Percentiles rank a stretch among this genome's conserved stretches.
These are phyloP conservation scores for Caenorhabditis virilis DNA, from an alignment of 2,888 invertebrate genomes.

Conservation along the genomic window DNA sequence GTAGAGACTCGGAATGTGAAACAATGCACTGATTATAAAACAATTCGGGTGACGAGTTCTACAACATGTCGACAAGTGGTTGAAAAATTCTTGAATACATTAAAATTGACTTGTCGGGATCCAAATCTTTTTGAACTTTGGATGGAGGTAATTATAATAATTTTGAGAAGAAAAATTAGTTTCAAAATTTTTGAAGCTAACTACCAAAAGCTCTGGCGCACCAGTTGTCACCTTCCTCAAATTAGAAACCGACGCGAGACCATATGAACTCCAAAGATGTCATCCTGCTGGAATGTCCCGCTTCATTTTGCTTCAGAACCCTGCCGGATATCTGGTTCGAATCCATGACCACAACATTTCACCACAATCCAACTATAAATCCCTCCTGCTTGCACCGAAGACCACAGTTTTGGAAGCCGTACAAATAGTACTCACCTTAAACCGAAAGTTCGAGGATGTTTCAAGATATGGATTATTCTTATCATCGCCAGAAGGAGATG, in stretches of 20 bases:
- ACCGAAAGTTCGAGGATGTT: conserved; percentile 39
- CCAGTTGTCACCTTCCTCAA: conserved; percentile 36
- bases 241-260: conserved; percentile 84
- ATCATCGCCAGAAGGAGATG: conserved; percentile 42
- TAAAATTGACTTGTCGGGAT: conserved; percentile 73
- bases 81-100: conserved; percentile 82
- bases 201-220: conserved; percentile 34
- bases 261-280: conserved; percentile 88
- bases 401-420: conserved; percentile 53
- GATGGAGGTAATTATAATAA: too few species aligned
- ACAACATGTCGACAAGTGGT: conserved; percentile 84
- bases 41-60: conserved; percentile 84
- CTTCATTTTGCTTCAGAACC: conserved; percentile 84
- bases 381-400: conserved; percentile 53
- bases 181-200: too few species aligned
- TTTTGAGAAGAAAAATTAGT: too few species aligned
- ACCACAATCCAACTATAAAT: conserved; percentile 63
- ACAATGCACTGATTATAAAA: conserved; percentile 93
- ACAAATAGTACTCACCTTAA: conserved; percentile 51
- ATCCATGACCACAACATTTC: conserved; percentile 73
- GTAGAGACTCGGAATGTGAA: conserved; percentile 87
- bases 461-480: conserved; percentile 25
- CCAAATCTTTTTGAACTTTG: conserved; percentile 89
- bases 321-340: conserved; percentile 84
- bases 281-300: conserved; percentile 88